Base-by-base conservation (phyloP, 2,113 vertebrate species). In the Zosterops pallidus region DNA sequence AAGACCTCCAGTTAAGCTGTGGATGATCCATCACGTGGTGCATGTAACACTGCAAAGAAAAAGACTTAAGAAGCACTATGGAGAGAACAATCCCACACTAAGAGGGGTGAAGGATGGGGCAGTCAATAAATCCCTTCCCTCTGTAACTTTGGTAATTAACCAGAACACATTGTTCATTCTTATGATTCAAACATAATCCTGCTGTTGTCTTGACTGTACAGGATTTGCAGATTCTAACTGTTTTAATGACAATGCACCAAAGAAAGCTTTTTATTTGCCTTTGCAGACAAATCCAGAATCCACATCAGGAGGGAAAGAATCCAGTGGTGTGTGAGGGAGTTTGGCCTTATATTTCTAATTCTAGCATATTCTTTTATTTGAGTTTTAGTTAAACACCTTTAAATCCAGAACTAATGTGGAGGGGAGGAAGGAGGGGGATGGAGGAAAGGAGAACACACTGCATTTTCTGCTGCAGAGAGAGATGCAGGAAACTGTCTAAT, bases 231-330 rank as follows among this genome's bases (percentile, higher is more conserved):
- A 69, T 89, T 89, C 83, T 87, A 69, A 94, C 86, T 88, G 84
- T 93, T 95, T 92, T 95, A 91, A 96, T 91, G 78, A 91, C 93
- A 95, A 88, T 47, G 70, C 35, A 87, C 46, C 46, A 91, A 92
- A 82, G 50, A 94, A 94, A 82, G 57, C 46, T 79, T 92, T 95
- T 79, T 39, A 81, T 87, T 79, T 47, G 41, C 46, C 91, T 94
- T 95, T 67, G 65, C 63, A 63, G 70, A 67, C 44, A 95, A 87
- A 95, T 92, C 60, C 76, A 82, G 56, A 84, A 77, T 55, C 78
- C 5, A 2, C 91, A 90, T 88, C 82, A 83, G 90, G 84, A 90
- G 55, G 63, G 55, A 83, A 91, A 87, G 29, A 83, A 95, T 59
- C 63, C 67, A 90, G 59, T 74, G 59, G 63, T 6, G 39, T 67